Percentiles rank a stretch among this genome's conserved stretches.
Conservation (phyloP, 2,888 invertebrate species). For the Diadromus collaris region DNA sequence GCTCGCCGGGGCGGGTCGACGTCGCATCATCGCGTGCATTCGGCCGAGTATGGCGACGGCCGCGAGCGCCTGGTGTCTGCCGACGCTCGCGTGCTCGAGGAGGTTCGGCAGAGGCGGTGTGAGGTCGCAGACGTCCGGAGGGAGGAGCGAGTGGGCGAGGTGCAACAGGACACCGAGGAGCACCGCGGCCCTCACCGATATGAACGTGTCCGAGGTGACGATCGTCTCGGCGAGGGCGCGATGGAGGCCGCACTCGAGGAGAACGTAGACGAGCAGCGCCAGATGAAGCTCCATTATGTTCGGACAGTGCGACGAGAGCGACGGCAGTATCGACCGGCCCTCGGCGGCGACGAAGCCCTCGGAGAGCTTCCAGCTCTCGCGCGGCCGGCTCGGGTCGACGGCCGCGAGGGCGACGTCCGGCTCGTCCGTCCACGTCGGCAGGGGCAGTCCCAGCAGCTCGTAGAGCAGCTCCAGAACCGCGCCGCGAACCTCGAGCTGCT, state of each 20-base stretch:
- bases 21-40: constrained; percentile 90
- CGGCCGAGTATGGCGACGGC: constrained; percentile 91
- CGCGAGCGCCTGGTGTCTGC: constrained; percentile 90
- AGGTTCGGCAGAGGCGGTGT: constrained; percentile 92
- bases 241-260: constrained; percentile 92
- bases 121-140: constrained; percentile 91
- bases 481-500: constrained; percentile 94
- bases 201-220: constrained; percentile 92
- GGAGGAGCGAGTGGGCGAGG: constrained; percentile 92
- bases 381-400: constrained; percentile 87
- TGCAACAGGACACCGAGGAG: constrained; percentile 93
- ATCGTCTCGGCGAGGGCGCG: constrained; percentile 96
- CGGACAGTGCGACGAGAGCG: constrained; percentile 91
- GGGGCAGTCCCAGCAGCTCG: constrained; percentile 92
- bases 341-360: constrained; percentile 98
- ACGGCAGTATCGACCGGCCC: constrained; percentile 92
- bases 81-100: constrained; percentile 89
- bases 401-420: constrained; percentile 93
- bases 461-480: constrained; percentile 95
- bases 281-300: constrained; percentile 96
- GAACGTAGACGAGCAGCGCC: constrained; percentile 92
- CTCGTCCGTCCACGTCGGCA: constrained; percentile 97
- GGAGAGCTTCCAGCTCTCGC: constrained; percentile 93
- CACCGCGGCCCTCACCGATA: constrained; percentile 95
- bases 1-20: constrained; percentile 90